Conservation (phyloP, 1,140 invertebrate genomes). For the Lycorma delicatula region DNA sequence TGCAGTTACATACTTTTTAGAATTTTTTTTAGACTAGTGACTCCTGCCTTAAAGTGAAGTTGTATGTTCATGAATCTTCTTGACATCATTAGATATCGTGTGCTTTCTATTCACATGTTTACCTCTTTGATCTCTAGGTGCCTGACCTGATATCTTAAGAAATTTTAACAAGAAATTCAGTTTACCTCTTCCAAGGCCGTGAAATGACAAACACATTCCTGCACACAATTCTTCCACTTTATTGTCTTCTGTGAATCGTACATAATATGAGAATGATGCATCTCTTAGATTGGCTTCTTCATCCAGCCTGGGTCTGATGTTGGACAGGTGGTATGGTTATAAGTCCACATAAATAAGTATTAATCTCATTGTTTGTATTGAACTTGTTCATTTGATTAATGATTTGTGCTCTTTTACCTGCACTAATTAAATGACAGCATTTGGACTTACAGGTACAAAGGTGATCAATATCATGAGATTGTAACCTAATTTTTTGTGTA, state of each 20-base stretch:
- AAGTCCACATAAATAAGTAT: slow-evolving; percentile 7
- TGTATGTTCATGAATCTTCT: slow-evolving; percentile 4
- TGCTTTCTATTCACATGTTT: slow-evolving; percentile 11
- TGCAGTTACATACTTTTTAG: slow-evolving; percentile 14
- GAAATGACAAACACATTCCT: slow-evolving; percentile 2
- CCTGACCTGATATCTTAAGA: slow-evolving; percentile 3
- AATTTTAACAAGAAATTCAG: slow-evolving; percentile 7
- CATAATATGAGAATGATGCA: slow-evolving; percentile 3
- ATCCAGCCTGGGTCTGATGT: slow-evolving; percentile 5
- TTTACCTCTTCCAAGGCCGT: slow-evolving; percentile 11
- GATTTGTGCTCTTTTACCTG: slow-evolving; percentile 5
- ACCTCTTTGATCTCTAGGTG: slow-evolving; percentile 9
- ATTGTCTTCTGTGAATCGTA: too few species aligned
- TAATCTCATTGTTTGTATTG: slow-evolving; percentile 5
- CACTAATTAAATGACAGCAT: slow-evolving; percentile 1
- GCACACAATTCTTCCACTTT: slow-evolving; percentile 6
- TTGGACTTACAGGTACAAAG: slow-evolving; percentile 6
- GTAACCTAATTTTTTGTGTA: slow-evolving; percentile 9
- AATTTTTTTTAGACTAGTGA: slow-evolving; percentile 3
- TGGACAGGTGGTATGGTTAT: slow-evolving; percentile 7
- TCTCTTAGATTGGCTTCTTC: slow-evolving; percentile 8
- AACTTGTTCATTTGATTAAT: slow-evolving; percentile 9
- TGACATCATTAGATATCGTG: slow-evolving; percentile 3
- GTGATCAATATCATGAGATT: slow-evolving; percentile 9
- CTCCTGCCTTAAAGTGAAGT: background rate